These are phyloP conservation scores for Ariolimax columbianus DNA, from an alignment of 2,888 invertebrate species.

Conservation along the genomic window DNA sequence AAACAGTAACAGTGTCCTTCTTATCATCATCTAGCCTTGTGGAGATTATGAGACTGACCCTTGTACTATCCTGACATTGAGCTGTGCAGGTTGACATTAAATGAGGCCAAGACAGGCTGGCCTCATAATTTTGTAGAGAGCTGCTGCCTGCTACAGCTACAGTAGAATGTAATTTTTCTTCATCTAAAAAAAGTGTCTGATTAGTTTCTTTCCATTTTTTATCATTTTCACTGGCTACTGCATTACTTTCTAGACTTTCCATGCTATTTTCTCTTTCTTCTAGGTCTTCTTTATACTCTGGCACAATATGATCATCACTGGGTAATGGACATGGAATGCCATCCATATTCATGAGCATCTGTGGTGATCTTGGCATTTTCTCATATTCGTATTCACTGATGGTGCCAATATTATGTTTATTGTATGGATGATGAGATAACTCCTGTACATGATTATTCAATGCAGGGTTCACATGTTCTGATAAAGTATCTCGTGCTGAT, in stretches of 20 bases:
- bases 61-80: background rate
- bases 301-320: conserved; percentile 7
- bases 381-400: conserved; percentile 7
- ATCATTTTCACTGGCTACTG: background rate
- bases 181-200: background rate
- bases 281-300: background rate
- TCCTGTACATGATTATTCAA: background rate
- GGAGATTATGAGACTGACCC: background rate
- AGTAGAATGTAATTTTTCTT: background rate
- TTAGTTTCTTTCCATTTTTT: background rate
- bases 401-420: background rate
- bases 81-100: background rate
- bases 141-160: background rate
- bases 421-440: background rate
- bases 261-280: background rate
- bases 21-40: background rate
- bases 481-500: background rate
- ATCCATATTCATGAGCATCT: background rate
- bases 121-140: background rate
- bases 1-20: background rate
- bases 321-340: background rate
- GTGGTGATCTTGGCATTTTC: conserved; percentile 27
- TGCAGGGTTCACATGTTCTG: conserved; percentile 1
- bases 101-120: background rate
- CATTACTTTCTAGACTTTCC: background rate